phyloP scores from a whole-genome alignment of 2,888 invertebrate species.

The Antheraea assamensis region DNA sequence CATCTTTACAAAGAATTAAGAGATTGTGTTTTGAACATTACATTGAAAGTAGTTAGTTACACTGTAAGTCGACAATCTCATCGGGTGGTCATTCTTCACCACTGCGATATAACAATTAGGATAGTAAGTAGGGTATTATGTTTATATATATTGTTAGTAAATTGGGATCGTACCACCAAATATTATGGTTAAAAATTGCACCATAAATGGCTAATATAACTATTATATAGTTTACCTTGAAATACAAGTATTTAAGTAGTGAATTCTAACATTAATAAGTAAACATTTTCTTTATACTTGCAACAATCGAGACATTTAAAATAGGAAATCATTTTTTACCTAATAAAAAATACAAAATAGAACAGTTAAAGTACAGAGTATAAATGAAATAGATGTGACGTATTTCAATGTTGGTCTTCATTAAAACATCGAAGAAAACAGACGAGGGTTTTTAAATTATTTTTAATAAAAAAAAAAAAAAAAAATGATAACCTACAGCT shows the following conservation, averaged over 20 bases:
- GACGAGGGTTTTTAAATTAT: not conserved
- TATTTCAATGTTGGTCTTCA: not conserved
- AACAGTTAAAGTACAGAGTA: not conserved
- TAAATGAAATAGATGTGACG: not conserved
- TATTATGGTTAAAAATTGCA: not conserved
- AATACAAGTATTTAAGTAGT: too few relatives aligned
- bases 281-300: not conserved
- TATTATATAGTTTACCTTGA: too few relatives aligned
- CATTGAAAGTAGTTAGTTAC: too few relatives aligned
- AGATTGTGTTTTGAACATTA: too few relatives aligned
- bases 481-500: conserved; percentile 28
- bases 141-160: too few relatives aligned
- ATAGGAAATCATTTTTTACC: not conserved
- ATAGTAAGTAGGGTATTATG: not conserved
- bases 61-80: too few relatives aligned
- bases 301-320: not conserved
- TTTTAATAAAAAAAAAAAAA: not conserved
- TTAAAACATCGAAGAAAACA: not conserved
- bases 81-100: not conserved
- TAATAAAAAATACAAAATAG: not conserved
- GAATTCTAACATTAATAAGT: not conserved
- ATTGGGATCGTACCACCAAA: not conserved
- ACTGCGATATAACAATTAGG: not conserved
- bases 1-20: too few relatives aligned
- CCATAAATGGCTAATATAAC: not conserved